Evolutionary conservation across 2,797 vertebrate genomes (phyloP), one percentile per base, ranked within the genome.

Genomic region (Anabacerthia variegaticeps): DNA sequence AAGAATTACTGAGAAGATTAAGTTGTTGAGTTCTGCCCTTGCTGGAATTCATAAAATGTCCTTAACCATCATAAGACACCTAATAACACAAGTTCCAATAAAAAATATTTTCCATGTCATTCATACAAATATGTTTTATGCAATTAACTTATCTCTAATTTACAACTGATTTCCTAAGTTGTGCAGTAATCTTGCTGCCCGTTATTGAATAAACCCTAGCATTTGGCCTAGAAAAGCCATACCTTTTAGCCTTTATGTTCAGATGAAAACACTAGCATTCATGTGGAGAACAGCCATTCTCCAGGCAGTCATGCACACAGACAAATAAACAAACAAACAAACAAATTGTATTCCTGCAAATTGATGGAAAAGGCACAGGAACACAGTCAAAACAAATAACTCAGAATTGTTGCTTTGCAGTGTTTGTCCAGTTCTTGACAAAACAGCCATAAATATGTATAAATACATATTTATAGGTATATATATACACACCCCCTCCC

Each of bases 391-490:
- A 92, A 66, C 17, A 92, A 91, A 66, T 20, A 82, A 16, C 36
- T 78, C 26, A 37, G 44, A 88, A 82, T 32, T 83, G 55, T 71
- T 91, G 43, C 65, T 88, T 88, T 24, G 7, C 20, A 66, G 18
- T 75, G 51, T 91, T 93, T 96, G 61, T 88, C 30, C 68, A 65
- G 46, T 79, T 87, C 58, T 74, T 91, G 49, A 58, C 41, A 44
- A 89, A 89, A 71, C 34, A 93, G 26, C 12, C 20, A 46, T 0
- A 55, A 5, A 71, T 19, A 75, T 0, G 44, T 4, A 71, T 28
- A 67, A n/a, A 27, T 56, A 59, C 48, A 48, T 73, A 39, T 71
- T 22, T 22, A 44, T 44, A 46, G 44, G 44, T 46, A 63, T 8
- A 86, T 83, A 80, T 32, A 88, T 14, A 26, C 8, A 51, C 15